A percentile compares a stretch with the other conserved stretches of the same genome.
Conservation (phyloP, 2,797 vertebrate genomes). For the Pagetopsis macropterus region DNA sequence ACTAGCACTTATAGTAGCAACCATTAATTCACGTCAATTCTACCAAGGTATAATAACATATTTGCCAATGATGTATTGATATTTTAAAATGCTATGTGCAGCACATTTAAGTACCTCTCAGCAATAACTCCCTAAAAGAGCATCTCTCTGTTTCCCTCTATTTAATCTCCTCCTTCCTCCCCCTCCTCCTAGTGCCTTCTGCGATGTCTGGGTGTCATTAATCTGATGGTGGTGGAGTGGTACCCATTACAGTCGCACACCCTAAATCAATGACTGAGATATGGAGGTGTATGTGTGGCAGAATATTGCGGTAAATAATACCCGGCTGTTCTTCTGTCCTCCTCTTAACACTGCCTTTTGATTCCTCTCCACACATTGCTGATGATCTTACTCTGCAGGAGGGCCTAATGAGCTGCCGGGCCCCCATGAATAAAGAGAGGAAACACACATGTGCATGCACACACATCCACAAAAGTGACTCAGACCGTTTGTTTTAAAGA, state of each 20-base stretch:
- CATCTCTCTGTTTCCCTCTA: constrained; percentile 61
- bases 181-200: constrained; percentile 46
- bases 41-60: constrained; percentile 49
- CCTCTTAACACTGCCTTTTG: constrained; percentile 56
- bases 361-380: constrained; percentile 57
- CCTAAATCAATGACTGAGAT: constrained; percentile 74
- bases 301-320: constrained; percentile 50
- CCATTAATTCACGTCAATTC: constrained; percentile 44
- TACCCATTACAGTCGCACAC: constrained; percentile 73
- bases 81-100: constrained; percentile 67
- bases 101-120: constrained; percentile 66
- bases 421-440: constrained; percentile 55
- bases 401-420: constrained; percentile 72
- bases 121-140: constrained; percentile 65
- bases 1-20: constrained; percentile 13
- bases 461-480: constrained; percentile 39
- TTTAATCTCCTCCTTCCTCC: constrained; percentile 52
- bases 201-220: constrained; percentile 70
- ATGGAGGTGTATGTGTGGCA: constrained; percentile 40
- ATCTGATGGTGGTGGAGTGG: constrained; percentile 75
- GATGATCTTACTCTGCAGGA: constrained; percentile 74
- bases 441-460: constrained; percentile 9
- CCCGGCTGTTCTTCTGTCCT: constrained; percentile 41
- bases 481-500: constrained; percentile 70
- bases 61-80: constrained; percentile 63